Evolutionary conservation across 2,797 vertebrate genomes (phyloP), one percentile per base, ranked within the genome.

Genomic region (Sternotherus odoratus): DNA sequence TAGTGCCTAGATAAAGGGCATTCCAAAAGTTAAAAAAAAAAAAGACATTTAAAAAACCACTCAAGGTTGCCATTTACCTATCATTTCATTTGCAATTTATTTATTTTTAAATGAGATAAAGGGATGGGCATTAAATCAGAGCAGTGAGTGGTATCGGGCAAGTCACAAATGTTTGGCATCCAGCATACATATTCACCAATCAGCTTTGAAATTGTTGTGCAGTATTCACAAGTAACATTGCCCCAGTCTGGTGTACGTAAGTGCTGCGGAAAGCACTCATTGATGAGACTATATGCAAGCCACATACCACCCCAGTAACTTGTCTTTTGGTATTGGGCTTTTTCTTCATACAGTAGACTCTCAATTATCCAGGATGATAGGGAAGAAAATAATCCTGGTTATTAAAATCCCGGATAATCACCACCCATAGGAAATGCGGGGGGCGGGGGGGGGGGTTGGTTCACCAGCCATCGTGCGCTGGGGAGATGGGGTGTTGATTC

Each of bases 41-140:
- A 83, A 21, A 3, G 51, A n/a, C n/a, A 77, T 83, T 92, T 86
- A 80, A 91, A 43, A 72, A 51, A 17, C 5, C 77, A 17, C 17
- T 56, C 0, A 0, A 3, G 3, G 77, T 15, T 30, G 36, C 77
- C n/a, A 39, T 36, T 36, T 23, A 36, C n/a, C 63, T 69, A 36
- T 39, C 63, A 69, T 36, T 15, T 36, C 63, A 69, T 69, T 39
- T 39, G n/a, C 63, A 39, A 21, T 69, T 39, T 39, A 36, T 66
- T 66, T n/a, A 66, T 11, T 17, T 66, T n/a, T 66, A n/a, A 66
- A 66, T 21, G 19, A n/a, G n/a, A 21, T 36, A n/a, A n/a, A 23
- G 63, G n/a, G 10, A 23, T 23, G 9, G n/a, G 36, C 63, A 39
- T 69, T 69, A n/a, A 63, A 17, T 26, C 21, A 43, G 69, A 48